Evolutionary conservation across 2,797 vertebrate genomes (phyloP), one percentile per base, ranked within the genome.

Genomic region (Halcyon chelicuti): DNA sequence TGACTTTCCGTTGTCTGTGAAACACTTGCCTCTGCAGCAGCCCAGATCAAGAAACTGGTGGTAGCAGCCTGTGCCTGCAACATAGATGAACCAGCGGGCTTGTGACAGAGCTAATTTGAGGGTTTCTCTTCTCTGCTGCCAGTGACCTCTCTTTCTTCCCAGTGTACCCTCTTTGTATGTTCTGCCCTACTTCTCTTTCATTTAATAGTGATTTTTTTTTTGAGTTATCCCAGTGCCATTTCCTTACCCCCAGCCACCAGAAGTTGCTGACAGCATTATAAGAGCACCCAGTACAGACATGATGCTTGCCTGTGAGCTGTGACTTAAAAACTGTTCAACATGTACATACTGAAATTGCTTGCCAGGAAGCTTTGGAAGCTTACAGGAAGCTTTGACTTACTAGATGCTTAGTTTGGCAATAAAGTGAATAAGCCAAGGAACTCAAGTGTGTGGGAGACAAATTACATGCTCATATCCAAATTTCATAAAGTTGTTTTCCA

Each of bases 401-500:
- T 88, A 46, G 66, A 85, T 85, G 75, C 93, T 96, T 96, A 86
- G 78, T 73, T 94, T 95, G 90, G 95, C 90, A 93, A 26, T 78
- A 86, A 80, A 80, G 44, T 90, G 60, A 88, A 76, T 89, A 95
- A 93, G 40, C 61, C 71, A 71, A 85, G 61, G 65, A 91, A 91
- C 44, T 87, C 33, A 52, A 82, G 49, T 80, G 77, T 76, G 66
- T 96, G 78, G 78, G 80, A 95, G 87, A 88, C 71, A 90, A 91
- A 89, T 94, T 85, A 71, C 3, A 3, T 89, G 42, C 61, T 91
- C n/a, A 35, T 72, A 80, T 89, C 78, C 92, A 93, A 88, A 92
- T 94, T 96, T 96, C 84, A 47, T 80, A 29, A 85, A 93, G 58
- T 89, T 22, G 0, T 87, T 96, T 96, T 94, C 92, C 91, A 77